These are phyloP conservation scores for Morbakka virulenta DNA, from an alignment of 30 jellyfish, hydroid and myxozoan species.

Conservation along the genomic window DNA sequence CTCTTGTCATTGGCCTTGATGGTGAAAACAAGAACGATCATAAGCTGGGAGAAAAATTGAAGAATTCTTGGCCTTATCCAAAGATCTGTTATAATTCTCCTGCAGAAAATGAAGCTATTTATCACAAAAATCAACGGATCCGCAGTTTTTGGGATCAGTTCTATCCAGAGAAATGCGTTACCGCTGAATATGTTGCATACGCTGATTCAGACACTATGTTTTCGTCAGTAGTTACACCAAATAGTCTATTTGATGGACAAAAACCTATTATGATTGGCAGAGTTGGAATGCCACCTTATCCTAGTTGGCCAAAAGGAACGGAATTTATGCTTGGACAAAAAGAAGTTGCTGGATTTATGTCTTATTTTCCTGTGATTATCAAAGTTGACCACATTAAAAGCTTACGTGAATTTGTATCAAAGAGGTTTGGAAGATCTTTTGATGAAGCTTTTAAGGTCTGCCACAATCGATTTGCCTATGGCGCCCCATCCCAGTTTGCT, in stretches of 20 bases:
- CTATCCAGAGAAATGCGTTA: constrained; percentile 51
- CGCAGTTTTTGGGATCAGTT: constrained; percentile 66
- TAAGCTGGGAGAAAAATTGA: constrained; percentile 19
- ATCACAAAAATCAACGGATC: constrained; percentile 22
- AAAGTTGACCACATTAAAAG: constrained; percentile 28
- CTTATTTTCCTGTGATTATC: constrained; percentile 63
- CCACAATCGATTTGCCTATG: constrained; percentile 20
- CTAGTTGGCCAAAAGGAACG: too few relatives aligned
- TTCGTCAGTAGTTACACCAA: constrained; percentile 59
- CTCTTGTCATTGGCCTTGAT: constrained; percentile 46
- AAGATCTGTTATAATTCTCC: constrained; percentile 43
- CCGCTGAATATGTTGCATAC: constrained; percentile 51
- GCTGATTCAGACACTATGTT: constrained; percentile 65
- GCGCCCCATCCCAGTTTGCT: constrained; percentile 42
- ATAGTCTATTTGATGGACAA: constrained; percentile 26
- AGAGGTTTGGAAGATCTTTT: constrained; percentile 23
- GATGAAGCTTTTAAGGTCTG: constrained; percentile 42
- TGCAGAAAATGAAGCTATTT: constrained; percentile 5
- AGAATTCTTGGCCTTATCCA: constrained; percentile 54
- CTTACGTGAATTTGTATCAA: constrained; percentile 39
- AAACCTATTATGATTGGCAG: constrained; percentile 48
- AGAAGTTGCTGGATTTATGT: constrained; percentile 58
- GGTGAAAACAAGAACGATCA: constrained; percentile 52
- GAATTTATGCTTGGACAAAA: too few relatives aligned
- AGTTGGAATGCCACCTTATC: constrained; percentile 33